These are phyloP conservation scores for Agonopterix heracliana DNA, from an alignment of 2,888 invertebrate genomes.

Conservation along the genomic window DNA sequence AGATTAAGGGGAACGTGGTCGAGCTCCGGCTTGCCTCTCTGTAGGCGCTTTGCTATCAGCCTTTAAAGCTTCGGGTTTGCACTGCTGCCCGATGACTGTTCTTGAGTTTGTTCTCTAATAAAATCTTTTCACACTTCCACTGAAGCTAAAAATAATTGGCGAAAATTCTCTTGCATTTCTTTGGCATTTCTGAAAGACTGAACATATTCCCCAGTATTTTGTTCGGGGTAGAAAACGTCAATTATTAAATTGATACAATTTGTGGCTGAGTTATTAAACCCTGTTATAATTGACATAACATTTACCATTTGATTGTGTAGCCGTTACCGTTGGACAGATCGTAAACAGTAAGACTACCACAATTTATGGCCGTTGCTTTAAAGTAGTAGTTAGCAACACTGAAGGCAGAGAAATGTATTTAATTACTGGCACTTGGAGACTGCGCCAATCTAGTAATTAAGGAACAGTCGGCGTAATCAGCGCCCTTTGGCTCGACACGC, in stretches of 20 bases:
- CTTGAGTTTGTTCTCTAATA: slow-evolving; percentile 26
- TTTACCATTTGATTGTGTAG: too few relatives aligned
- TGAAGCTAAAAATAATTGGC: too few relatives aligned
- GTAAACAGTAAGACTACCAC: too few relatives aligned
- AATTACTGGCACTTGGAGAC: slow-evolving; percentile 64
- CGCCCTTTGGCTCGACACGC: slow-evolving; percentile 61
- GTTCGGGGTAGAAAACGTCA: too few relatives aligned
- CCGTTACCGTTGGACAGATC: too few relatives aligned
- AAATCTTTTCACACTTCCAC: neutral
- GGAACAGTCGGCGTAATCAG: slow-evolving; percentile 65
- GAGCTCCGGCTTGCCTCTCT: slow-evolving; percentile 34
- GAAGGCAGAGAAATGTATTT: slow-evolving; percentile 59
- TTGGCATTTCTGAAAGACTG: too few relatives aligned
- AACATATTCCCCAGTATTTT: too few relatives aligned
- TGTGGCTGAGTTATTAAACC: too few relatives aligned
- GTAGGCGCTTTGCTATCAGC: slow-evolving; percentile 44
- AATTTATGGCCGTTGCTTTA: slow-evolving; percentile 5
- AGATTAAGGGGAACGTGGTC: slow-evolving; percentile 63
- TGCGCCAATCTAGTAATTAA: slow-evolving; percentile 70
- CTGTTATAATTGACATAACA: too few relatives aligned
- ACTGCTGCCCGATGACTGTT: slow-evolving; percentile 39
- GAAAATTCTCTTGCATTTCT: too few relatives aligned
- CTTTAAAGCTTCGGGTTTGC: slow-evolving; percentile 52
- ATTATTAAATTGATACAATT: too few relatives aligned
- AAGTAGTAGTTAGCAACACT: slow-evolving; percentile 22